Evolutionary conservation across 53 echinoderm and acorn worm species (phyloP).

Genomic region (Mesocentrotus franciscanus): DNA sequence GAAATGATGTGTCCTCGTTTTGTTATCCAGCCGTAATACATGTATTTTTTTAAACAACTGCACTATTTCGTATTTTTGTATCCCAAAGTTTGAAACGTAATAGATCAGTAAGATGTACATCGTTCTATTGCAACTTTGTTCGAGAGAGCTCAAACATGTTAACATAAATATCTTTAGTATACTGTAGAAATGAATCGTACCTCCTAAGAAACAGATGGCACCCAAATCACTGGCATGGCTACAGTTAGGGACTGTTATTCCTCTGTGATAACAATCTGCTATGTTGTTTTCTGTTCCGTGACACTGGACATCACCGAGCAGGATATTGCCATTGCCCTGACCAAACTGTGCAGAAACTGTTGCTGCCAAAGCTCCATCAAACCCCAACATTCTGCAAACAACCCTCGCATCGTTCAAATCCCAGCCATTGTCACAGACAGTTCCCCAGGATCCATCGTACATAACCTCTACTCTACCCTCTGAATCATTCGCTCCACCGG

Average conservation of each 20-base stretch:
- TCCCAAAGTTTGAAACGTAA: too few relatives aligned
- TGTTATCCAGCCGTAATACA: too few relatives aligned
- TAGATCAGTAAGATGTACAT: too few relatives aligned
- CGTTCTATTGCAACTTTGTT: too few relatives aligned
- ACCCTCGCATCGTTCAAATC: not conserved
- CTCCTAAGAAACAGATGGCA: not conserved
- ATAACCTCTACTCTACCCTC: slow-evolving; percentile 26
- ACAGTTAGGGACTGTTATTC: not conserved
- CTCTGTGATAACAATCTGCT: not conserved
- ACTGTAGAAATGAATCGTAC: not conserved
- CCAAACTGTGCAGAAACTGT: not conserved
- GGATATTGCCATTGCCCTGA: not conserved
- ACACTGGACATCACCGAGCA: not conserved
- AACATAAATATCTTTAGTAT: too few relatives aligned
- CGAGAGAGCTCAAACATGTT: too few relatives aligned
- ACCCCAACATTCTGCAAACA: slow-evolving; percentile 4
- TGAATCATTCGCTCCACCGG: not conserved
- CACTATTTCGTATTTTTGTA: too few relatives aligned
- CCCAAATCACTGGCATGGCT: not conserved
- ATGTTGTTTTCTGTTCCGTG: not conserved
- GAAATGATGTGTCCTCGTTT: too few relatives aligned
- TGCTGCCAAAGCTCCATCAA: not conserved
- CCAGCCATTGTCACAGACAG: not conserved
- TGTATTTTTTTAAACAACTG: too few relatives aligned
- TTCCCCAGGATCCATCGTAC: not conserved